These are phyloP conservation scores for Cardiocondyla obscurior DNA, from an alignment of 1,140 invertebrate species.

Conservation along the genomic window DNA sequence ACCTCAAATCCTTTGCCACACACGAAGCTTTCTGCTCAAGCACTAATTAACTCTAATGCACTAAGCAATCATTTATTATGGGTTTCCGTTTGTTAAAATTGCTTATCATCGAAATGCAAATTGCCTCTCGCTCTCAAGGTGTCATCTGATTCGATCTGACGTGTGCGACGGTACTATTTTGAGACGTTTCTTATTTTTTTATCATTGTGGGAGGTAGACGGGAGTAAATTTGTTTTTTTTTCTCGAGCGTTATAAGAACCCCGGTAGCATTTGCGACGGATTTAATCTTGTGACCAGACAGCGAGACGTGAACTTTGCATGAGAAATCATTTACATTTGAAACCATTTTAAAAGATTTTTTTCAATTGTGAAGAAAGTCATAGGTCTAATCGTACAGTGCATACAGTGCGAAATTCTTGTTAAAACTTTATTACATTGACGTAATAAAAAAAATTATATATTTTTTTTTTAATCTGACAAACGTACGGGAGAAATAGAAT, in stretches of 20 bases:
- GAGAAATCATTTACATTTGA: neutral
- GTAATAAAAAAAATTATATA: neutral
- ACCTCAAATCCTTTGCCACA: neutral
- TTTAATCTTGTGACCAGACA: neutral
- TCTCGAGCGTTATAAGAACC: conserved; percentile 15
- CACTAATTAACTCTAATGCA: conserved; percentile 37
- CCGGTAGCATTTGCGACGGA: neutral
- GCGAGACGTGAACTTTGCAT: neutral
- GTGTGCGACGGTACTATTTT: conserved; percentile 25
- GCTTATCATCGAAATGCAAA: conserved; percentile 26
- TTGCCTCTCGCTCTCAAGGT: conserved; percentile 13
- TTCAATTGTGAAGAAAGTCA: neutral
- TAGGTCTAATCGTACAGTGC: neutral
- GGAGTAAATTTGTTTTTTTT: neutral
- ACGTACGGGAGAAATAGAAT: neutral
- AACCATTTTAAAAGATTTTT: neutral
- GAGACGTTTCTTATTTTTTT: neutral
- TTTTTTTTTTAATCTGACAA: neutral
- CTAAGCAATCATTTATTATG: conserved; percentile 24
- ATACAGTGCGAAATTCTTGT: neutral
- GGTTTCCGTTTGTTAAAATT: conserved; percentile 39
- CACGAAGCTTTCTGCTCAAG: neutral
- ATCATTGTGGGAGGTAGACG: neutral
- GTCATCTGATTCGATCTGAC: neutral
- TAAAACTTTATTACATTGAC: neutral